A percentile compares a stretch with the other conserved stretches of the same genome.
phyloP scores from a whole-genome alignment of 1,140 invertebrate species.

The Caerostris extrusa region DNA sequence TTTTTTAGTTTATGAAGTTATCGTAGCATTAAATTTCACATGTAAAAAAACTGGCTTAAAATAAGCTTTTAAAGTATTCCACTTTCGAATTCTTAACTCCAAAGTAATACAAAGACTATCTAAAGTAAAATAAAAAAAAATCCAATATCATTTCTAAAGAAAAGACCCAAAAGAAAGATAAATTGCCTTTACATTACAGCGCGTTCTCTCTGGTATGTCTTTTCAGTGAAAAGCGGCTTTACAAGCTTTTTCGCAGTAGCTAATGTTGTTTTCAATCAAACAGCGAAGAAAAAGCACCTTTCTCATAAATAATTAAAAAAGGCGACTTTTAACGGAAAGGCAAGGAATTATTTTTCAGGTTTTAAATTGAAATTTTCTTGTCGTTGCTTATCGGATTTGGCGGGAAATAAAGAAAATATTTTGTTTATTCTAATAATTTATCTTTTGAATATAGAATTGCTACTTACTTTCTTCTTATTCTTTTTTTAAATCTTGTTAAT shows the following conservation, averaged over 20 bases:
- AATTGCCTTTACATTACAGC: neutral
- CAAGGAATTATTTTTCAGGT: neutral
- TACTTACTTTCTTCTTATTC: no score
- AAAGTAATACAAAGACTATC: neutral
- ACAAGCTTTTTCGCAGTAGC: neutral
- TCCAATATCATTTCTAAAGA: neutral
- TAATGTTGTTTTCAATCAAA: constrained; percentile 18
- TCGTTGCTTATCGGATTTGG: neutral
- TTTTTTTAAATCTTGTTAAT: no score
- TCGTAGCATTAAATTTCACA: no score
- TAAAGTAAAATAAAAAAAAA: neutral
- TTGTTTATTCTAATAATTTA: neutral
- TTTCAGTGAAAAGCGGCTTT: neutral
- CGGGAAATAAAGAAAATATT: neutral
- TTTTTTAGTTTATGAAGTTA: no score
- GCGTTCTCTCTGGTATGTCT: neutral
- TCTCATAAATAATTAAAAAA: neutral
- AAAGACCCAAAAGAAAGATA: neutral
- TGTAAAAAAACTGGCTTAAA: neutral
- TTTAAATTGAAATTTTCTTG: neutral
- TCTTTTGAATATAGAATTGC: neutral
- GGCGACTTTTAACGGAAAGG: neutral
- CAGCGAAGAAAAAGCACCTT: neutral
- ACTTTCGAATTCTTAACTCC: neutral
- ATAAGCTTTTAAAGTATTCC: neutral